These are phyloP conservation scores for Sesia apiformis DNA, from an alignment of 2,888 invertebrate species.

Conservation along the genomic window DNA sequence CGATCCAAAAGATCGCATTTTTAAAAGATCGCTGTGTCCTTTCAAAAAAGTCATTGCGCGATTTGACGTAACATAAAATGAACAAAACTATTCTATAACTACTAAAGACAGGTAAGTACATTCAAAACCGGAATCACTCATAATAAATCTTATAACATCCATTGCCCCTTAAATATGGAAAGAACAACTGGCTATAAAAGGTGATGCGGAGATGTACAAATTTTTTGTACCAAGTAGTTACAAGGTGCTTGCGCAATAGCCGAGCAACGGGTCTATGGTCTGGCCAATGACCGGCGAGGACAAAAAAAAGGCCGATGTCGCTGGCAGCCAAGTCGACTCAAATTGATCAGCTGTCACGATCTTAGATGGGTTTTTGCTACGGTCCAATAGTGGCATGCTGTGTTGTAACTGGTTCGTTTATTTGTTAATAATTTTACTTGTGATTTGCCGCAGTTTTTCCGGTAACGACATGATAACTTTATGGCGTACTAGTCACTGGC, in stretches of 20 bases:
- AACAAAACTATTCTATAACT: neutral
- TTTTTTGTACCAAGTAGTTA: neutral
- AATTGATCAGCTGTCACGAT: slow-evolving; percentile 25
- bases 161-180: neutral
- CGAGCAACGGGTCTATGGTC: slow-evolving; percentile 20
- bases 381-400: neutral
- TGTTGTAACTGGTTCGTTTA: no score
- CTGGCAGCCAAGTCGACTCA: slow-evolving; percentile 7
- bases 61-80: no score
- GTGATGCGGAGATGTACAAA: neutral
- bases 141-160: neutral
- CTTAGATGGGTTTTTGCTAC: slow-evolving; percentile 7
- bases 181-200: neutral
- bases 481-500: no score
- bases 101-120: slow-evolving; percentile 8
- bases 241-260: slow-evolving; percentile 19
- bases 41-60: no score
- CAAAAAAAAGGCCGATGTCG: slow-evolving; percentile 24
- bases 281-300: slow-evolving; percentile 33
- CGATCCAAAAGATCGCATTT: no score
- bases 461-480: no score
- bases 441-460: no score
- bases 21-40: no score
- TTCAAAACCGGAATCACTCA: slow-evolving; percentile 25
- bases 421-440: no score